Conservation (phyloP, 1,140 invertebrate species). For the Oedothorax gibbosus region DNA sequence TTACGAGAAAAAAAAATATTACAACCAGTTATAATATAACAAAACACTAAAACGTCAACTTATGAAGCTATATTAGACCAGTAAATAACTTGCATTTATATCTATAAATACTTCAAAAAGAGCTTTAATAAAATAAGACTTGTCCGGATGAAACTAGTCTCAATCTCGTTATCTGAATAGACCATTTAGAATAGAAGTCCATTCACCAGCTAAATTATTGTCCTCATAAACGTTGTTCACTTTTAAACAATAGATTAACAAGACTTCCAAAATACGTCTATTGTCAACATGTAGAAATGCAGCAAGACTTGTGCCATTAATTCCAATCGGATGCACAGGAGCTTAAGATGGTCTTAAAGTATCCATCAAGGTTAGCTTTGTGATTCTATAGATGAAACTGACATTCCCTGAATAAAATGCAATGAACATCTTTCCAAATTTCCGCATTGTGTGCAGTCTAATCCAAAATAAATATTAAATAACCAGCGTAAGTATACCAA, state of each 20-base stretch:
- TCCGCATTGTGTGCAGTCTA: too few species aligned
- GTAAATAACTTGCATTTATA: too few species aligned
- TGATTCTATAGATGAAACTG: not conserved
- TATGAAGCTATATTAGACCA: too few species aligned
- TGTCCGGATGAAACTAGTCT: not conserved
- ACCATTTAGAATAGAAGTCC: not conserved
- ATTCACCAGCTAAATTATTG: conserved; percentile 9
- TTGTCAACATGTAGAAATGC: too few species aligned
- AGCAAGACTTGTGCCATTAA: not conserved
- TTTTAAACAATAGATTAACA: conserved; percentile 31
- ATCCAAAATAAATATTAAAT: too few species aligned
- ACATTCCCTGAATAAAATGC: too few species aligned
- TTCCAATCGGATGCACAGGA: not conserved
- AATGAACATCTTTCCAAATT: too few species aligned
- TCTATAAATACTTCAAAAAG: too few species aligned
- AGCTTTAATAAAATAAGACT: not conserved
- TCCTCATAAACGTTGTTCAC: conserved; percentile 13
- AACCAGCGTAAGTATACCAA: too few species aligned
- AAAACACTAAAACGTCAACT: too few species aligned
- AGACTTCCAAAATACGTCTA: not conserved
- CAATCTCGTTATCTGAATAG: conserved; percentile 6
- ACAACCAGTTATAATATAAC: too few species aligned
- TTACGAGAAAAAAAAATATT: too few species aligned
- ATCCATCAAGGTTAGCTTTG: conserved; percentile 4
- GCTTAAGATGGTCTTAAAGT: not conserved